Evolutionary conservation across 1,140 invertebrate species (phyloP).

Genomic region (Mizuhopecten yessoensis): DNA sequence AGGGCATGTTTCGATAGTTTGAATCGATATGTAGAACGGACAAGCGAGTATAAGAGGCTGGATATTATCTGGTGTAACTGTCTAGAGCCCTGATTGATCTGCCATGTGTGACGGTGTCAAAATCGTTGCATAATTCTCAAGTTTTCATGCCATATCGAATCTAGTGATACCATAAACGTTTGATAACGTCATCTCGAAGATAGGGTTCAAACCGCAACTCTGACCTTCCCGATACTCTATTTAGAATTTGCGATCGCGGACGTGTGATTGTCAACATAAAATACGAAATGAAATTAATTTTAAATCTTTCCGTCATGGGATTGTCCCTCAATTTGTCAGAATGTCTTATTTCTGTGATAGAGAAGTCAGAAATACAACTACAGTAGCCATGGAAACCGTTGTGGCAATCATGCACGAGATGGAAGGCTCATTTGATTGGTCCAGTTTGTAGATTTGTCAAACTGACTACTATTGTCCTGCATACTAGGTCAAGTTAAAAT

Average conservation of each 20-base stretch:
- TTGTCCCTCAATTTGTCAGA: slow-evolving; percentile 33
- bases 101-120: slow-evolving; percentile 49
- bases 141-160: slow-evolving; percentile 47
- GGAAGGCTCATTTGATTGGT: neutral
- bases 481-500: neutral
- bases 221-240: slow-evolving; percentile 51
- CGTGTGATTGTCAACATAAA: slow-evolving; percentile 38
- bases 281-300: slow-evolving; percentile 29
- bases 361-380: neutral
- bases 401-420: neutral
- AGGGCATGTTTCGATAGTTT: neutral
- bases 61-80: neutral
- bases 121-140: slow-evolving; percentile 58
- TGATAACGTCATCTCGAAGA: slow-evolving; percentile 58
- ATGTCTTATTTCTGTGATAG: slow-evolving; percentile 27
- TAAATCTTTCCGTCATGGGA: slow-evolving; percentile 32
- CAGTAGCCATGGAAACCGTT: slow-evolving; percentile 8
- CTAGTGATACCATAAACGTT: slow-evolving; percentile 41
- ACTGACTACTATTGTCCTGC: slow-evolving; percentile 19
- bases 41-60: neutral
- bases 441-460: slow-evolving; percentile 18
- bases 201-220: slow-evolving; percentile 57
- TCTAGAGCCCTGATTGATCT: slow-evolving; percentile 26
- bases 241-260: slow-evolving; percentile 10
- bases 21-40: neutral